Evolutionary conservation across 2,888 invertebrate species (phyloP).

Genomic region (Chouioia cunea): DNA sequence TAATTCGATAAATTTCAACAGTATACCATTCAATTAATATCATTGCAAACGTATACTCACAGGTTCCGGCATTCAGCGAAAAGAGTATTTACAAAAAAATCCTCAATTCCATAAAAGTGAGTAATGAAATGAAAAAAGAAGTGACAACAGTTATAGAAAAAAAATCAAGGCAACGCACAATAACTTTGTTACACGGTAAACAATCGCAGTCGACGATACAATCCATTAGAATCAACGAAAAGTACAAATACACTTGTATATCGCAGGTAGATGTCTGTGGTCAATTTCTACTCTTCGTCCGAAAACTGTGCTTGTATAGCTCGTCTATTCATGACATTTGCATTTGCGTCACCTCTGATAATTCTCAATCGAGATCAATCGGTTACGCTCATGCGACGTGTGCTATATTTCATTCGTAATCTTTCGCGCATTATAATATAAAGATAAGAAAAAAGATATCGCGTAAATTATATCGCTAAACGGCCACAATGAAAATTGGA

Average conservation of each 20-base stretch:
- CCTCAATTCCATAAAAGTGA: too few species aligned
- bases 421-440: conserved; percentile 29
- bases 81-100: too few species aligned
- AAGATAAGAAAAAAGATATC: not conserved
- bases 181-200: conserved; percentile 6
- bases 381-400: not conserved
- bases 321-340: conserved; percentile 37
- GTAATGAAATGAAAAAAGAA: too few species aligned
- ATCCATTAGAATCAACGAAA: conserved; percentile 15
- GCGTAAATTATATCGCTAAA: too few species aligned
- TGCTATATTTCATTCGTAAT: too few species aligned
- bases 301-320: conserved; percentile 23
- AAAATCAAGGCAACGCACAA: conserved; percentile 2
- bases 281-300: conserved; percentile 11
- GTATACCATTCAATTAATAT: too few species aligned
- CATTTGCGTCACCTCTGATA: conserved; percentile 10
- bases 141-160: too few species aligned
- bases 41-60: too few species aligned
- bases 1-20: too few species aligned
- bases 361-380: conserved; percentile 9
- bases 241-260: not conserved
- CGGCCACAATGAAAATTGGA: too few species aligned
- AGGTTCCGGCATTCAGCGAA: too few species aligned
- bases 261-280: not conserved
- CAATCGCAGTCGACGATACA: not conserved